Percentiles rank a stretch among this genome's conserved stretches.
phyloP scores from a whole-genome alignment of 1,140 invertebrate species.

The Coptotermes formosanus region DNA sequence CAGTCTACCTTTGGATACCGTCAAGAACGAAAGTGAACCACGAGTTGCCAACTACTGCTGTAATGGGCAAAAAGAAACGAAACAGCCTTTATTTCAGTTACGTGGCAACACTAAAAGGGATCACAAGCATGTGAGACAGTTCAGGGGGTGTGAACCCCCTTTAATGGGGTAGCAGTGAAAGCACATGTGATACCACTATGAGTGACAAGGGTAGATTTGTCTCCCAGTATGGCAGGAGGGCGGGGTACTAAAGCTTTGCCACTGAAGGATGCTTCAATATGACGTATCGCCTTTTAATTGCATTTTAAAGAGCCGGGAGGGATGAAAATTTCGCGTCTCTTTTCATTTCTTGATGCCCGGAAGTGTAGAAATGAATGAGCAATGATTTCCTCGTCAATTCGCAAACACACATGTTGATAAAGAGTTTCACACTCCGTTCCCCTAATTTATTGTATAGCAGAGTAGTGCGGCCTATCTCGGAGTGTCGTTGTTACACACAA shows the following conservation, averaged over 20 bases:
- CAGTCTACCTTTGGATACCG: too few species aligned
- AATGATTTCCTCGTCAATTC: neutral
- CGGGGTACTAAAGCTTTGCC: neutral
- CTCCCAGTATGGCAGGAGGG: neutral
- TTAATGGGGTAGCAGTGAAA: neutral
- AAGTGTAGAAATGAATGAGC: neutral
- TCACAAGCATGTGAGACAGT: neutral
- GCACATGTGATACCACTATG: neutral
- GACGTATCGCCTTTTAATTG: slow-evolving; percentile 2
- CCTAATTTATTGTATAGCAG: too few species aligned
- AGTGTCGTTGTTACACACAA: neutral
- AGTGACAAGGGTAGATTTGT: slow-evolving; percentile 16
- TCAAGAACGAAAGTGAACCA: too few species aligned
- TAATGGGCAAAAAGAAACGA: too few species aligned
- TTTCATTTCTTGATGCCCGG: neutral
- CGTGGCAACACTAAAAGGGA: too few species aligned
- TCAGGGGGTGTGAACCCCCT: neutral
- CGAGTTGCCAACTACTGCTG: too few species aligned
- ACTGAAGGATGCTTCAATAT: neutral
- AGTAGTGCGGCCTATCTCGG: too few species aligned
- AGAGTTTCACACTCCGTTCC: neutral
- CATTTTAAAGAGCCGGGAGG: neutral
- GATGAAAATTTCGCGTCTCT: neutral
- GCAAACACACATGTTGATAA: neutral
- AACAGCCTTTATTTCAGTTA: too few species aligned